A percentile compares a stretch with the other conserved stretches of the same genome.
phyloP scores from a whole-genome alignment of 2,888 invertebrate genomes.

The Stenodera caucasica region DNA sequence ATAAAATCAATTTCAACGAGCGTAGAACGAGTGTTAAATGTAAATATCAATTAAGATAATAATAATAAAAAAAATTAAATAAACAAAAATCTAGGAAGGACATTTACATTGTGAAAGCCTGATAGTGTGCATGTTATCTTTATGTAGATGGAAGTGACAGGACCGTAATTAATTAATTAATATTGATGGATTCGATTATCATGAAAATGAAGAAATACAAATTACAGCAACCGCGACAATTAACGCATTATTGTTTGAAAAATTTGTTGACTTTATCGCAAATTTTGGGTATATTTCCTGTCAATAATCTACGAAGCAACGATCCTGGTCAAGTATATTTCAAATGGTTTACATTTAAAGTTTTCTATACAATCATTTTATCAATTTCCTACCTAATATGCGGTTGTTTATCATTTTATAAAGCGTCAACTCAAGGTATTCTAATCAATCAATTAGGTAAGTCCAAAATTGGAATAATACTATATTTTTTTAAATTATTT shows the following conservation, averaged over 20 bases:
- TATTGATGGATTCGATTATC: no score
- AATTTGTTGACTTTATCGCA: slow-evolving; percentile 25
- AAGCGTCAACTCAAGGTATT: slow-evolving; percentile 24
- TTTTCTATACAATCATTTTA: slow-evolving; percentile 21
- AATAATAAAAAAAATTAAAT: neutral
- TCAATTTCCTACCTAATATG: slow-evolving; percentile 22
- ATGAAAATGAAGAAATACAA: neutral
- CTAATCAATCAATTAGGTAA: slow-evolving; percentile 31
- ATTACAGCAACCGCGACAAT: neutral
- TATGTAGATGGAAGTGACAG: no score
- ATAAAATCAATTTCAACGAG: neutral
- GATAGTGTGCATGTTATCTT: neutral
- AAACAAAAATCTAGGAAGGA: neutral
- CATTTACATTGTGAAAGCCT: neutral
- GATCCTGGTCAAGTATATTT: slow-evolving; percentile 19
- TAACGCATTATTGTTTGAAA: slow-evolving; percentile 26
- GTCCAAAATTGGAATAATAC: no score
- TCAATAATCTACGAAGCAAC: slow-evolving; percentile 20
- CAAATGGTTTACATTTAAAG: slow-evolving; percentile 27
- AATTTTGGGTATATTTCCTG: slow-evolving; percentile 29
- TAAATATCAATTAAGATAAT: neutral
- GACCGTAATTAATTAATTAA: no score
- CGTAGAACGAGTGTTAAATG: neutral
- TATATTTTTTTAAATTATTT: no score
- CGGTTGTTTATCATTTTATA: slow-evolving; percentile 25